Base-by-base conservation (phyloP, 2,113 vertebrate species). In the Notarius lentiginosus region DNA sequence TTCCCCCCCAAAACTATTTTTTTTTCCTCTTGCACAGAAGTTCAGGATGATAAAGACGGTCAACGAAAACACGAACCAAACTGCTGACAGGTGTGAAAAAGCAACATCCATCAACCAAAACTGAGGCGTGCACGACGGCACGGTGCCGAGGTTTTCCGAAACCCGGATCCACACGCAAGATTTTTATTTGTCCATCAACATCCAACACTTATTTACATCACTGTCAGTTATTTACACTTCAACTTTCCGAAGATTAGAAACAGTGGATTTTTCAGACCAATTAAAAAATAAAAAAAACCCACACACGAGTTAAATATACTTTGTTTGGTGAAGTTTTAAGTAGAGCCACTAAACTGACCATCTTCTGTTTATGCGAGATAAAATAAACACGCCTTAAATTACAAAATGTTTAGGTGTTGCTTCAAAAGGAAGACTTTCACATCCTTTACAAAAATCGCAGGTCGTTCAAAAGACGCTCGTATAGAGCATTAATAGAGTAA, bases 1-100 rank as follows among this genome's bases (percentile, higher is more conserved):
- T 18, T 11, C 4, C 7, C 4, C 7, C 24, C 8, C 24, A 17
- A 55, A 77, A n/a, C 75, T 79, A 30, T 56, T 79, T 80, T 30
- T 30, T 17, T 7, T 2, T 15, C 17, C 30, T 30, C 18, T 41
- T 11, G 1, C 79, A 89, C 86, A 82, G 76, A 85, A 84, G 68
- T 87, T 70, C 77, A 53, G 75, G 82, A 82, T 61, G 84, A 84
- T 75, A 22, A 85, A 87, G 85, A 73, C 72, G 77, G 55, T 7
- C 30, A 55, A 86, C 22, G 49, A 87, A 87, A 89, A 89, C 88
- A 87, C 18, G n/a, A 17, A 77, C 56, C 30, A 77, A 89, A 87
- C 63, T 56, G 73, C 88, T 34, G 82, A 84, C 76, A 80, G 84
- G 68, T 84, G 49, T 83, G 65, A 63, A 87, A 76, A 56, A 66